These are phyloP conservation scores for Drosophila vallismaia DNA, from an alignment of 2,888 invertebrate genomes.

Conservation along the genomic window DNA sequence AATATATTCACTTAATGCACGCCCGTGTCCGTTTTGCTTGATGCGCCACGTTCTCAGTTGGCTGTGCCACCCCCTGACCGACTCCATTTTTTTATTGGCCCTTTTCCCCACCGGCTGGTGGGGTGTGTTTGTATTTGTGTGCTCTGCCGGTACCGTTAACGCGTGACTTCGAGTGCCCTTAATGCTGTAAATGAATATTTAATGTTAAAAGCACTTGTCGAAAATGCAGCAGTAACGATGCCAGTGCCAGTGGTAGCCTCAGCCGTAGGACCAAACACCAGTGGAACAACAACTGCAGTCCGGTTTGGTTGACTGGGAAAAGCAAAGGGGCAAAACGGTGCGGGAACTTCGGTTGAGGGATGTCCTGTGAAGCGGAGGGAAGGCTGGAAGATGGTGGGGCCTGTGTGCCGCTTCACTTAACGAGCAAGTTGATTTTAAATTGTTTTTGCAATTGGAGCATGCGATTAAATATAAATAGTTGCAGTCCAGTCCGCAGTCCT, in stretches of 20 bases:
- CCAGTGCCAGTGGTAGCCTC: slow-evolving; percentile 33
- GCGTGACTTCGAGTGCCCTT: slow-evolving; percentile 80
- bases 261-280: slow-evolving; percentile 12
- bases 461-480: slow-evolving; percentile 77
- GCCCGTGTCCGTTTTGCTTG: slow-evolving; percentile 74
- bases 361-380: background rate
- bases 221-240: slow-evolving; percentile 67
- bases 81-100: slow-evolving; percentile 42
- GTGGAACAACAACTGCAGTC: slow-evolving; percentile 51
- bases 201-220: slow-evolving; percentile 80
- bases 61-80: slow-evolving; percentile 21
- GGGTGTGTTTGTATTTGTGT: slow-evolving; percentile 31
- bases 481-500: slow-evolving; percentile 45
- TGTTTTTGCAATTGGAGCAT: slow-evolving; percentile 80
- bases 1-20: slow-evolving; percentile 74
- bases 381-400: slow-evolving; percentile 2
- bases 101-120: background rate
- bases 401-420: slow-evolving; percentile 72
- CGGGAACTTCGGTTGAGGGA: background rate
- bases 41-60: slow-evolving; percentile 70
- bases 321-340: background rate
- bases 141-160: slow-evolving; percentile 63
- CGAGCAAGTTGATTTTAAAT: slow-evolving; percentile 78
- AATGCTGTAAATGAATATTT: slow-evolving; percentile 81
- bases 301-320: slow-evolving; percentile 42